Evolutionary conservation across 1,140 invertebrate species (phyloP), one percentile per base, ranked within the genome.

Genomic region (Agrilus planipennis): DNA sequence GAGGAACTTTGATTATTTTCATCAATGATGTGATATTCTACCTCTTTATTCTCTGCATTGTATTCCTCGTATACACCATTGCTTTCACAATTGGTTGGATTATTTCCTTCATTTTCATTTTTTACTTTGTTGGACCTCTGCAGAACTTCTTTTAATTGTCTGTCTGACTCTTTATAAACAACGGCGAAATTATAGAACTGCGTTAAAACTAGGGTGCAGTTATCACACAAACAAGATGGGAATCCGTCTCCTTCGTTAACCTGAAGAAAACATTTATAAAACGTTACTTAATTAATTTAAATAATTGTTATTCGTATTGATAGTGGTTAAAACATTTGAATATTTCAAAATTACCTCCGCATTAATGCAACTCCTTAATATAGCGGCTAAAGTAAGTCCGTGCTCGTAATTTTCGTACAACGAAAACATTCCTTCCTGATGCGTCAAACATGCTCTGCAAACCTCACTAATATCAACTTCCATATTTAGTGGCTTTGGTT

Each of bases 151-250:
- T n/a, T n/a, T n/a, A 27, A 12, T 9, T 27, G 23, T 9, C 23
- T 7, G 12, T 27, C 23, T 7, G 34, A 36, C n/a, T 44, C 35
- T 25, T 38, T 30, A 16, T 29, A 44, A 16, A 39, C 23, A 2
- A 44, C 22, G 1, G 35, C 32, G 29, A 44, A 44, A 15, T 44
- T 44, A 16, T 44, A 39, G 14, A 44, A 44, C 12, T 44, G 27
- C n/a, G 28, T 44, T 12, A 44, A 3, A 12, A 30, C 10, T 18
- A 27, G 19, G 9, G 34, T 31, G 15, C 42, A 44, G 22, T 28
- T 35, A 15, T 39, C 22, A 20, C 42, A 44, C 16, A 44, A 18
- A 7, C 19, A n/a, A 15, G 29, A 22, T 4, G 42, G 36, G 12
- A 44, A 18, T 11, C 36, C 27, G 15, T 44, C 42, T 11, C 28